phyloP scores from a whole-genome alignment of 2,797 vertebrate species.

The Glyptemys insculpta region DNA sequence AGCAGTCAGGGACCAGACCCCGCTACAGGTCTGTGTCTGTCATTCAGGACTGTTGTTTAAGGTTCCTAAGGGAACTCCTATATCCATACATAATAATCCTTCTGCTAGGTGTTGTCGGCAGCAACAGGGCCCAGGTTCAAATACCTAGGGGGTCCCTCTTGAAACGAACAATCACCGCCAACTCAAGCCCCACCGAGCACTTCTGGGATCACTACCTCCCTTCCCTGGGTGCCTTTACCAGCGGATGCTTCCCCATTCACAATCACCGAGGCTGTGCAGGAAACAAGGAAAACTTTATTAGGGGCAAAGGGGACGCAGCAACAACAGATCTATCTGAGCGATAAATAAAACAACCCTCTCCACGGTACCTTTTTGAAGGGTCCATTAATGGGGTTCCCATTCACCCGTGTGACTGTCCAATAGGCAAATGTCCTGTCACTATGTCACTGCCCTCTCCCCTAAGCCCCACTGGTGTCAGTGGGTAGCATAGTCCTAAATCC shows the following conservation, averaged over 20 bases:
- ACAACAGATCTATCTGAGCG: neutral
- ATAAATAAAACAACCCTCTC: neutral
- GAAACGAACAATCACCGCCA: neutral
- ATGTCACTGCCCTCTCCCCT: too few species aligned
- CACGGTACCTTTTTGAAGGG: too few species aligned
- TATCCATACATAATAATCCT: neutral
- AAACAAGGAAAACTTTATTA: neutral
- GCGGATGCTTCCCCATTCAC: neutral
- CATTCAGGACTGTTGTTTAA: neutral
- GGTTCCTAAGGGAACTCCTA: neutral
- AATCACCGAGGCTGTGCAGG: neutral
- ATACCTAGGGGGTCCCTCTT: neutral
- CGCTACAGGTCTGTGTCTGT: neutral
- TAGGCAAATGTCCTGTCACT: too few species aligned
- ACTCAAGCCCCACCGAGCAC: neutral
- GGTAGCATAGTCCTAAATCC: too few species aligned
- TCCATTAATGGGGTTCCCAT: too few species aligned
- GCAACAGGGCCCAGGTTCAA: neutral
- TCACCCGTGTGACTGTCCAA: neutral
- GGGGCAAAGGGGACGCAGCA: neutral
- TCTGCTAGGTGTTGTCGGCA: neutral
- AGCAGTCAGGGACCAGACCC: neutral
- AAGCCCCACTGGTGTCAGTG: neutral
- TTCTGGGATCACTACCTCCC: neutral
- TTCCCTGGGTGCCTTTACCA: neutral